A percentile compares a stretch with the other conserved stretches of the same genome.
Conservation (phyloP, 2,113 vertebrate species). For the Strix aluco region DNA sequence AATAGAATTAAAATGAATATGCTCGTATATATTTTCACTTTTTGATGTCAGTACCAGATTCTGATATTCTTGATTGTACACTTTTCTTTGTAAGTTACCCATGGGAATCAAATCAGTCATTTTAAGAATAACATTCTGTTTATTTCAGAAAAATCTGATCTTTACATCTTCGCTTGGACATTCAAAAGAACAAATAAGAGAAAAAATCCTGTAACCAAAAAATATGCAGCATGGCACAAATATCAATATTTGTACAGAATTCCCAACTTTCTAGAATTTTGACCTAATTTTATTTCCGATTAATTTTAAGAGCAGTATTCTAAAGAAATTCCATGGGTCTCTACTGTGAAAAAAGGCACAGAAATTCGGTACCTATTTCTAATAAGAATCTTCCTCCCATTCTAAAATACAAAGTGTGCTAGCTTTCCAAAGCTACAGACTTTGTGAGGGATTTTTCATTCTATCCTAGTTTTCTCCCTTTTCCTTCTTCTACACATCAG, state of each 20-base stretch:
- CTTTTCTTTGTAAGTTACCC: neutral
- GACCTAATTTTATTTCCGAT: neutral
- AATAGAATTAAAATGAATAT: neutral
- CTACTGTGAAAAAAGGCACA: neutral
- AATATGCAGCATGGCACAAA: neutral
- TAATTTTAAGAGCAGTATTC: neutral
- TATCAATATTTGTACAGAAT: neutral
- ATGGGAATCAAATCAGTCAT: neutral
- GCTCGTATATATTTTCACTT: neutral
- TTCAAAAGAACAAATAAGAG: neutral
- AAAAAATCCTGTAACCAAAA: neutral
- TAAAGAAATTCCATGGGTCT: neutral
- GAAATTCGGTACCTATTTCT: neutral
- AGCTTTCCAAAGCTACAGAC: neutral
- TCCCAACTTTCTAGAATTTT: neutral
- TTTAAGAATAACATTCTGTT: neutral
- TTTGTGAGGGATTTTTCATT: neutral
- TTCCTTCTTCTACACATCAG: neutral
- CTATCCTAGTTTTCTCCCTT: neutral
- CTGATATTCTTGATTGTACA: neutral
- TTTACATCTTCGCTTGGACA: neutral
- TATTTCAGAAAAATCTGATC: neutral
- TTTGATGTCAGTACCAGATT: neutral
- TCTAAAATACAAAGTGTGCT: neutral
- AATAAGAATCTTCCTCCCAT: neutral